Evolutionary conservation across 2,888 invertebrate genomes (phyloP).

Genomic region (Lamellibrachia columna): DNA sequence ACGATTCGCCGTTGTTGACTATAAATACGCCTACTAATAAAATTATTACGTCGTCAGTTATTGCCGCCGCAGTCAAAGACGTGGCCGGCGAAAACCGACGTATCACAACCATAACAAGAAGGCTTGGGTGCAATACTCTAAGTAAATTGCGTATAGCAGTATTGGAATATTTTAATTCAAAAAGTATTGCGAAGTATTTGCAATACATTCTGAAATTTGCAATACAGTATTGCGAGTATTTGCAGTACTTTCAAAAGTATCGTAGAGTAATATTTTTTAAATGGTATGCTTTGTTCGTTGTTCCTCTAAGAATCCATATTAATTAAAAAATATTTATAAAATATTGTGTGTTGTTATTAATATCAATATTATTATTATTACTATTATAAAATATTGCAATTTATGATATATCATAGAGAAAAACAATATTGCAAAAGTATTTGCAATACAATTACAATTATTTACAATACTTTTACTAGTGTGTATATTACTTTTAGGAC

Average conservation of each 20-base stretch:
- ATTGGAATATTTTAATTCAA: not conserved
- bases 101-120: not conserved
- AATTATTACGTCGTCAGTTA: not conserved
- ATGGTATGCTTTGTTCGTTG: no score
- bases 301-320: no score
- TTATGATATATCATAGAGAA: no score
- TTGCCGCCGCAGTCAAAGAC: not conserved
- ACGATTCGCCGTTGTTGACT: not conserved
- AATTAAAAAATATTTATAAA: no score
- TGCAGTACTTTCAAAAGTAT: not conserved
- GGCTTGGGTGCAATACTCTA: not conserved
- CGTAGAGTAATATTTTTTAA: no score
- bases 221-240: not conserved
- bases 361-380: no score
- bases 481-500: no score
- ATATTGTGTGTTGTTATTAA: no score
- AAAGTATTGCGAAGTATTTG: not conserved
- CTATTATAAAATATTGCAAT: no score
- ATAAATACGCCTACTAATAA: not conserved
- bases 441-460: no score
- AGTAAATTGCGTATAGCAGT: not conserved
- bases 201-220: not conserved
- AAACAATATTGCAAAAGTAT: no score
- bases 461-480: no score
- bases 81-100: not conserved